Evolutionary conservation across 1,140 invertebrate species (phyloP), one percentile per base, ranked within the genome.

Genomic region (Bombus affinis): DNA sequence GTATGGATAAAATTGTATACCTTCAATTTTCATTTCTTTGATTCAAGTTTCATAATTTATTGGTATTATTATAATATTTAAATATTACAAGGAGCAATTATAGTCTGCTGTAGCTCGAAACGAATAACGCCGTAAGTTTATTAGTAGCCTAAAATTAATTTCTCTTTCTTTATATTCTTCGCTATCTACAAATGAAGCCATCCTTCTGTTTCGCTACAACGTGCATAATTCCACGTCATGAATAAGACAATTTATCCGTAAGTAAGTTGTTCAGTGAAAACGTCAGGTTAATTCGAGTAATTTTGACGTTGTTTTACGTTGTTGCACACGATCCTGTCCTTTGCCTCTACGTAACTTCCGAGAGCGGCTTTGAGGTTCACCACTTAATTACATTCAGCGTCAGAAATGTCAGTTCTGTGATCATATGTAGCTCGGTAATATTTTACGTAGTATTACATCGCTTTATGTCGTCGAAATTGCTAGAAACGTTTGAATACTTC

Each of bases 311-410:
- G 53, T 76, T 59, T 57, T 59, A 59, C 74, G 53, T 59, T 57
- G 74, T 59, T 76, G 53, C 35, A 28, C 53, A n/a, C 74, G 53
- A 59, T 76, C 74, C 74, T 59, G 25, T 76, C 74, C 47, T 35
- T 75, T 47, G 32, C 32, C 1, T 75, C 32, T 44, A 25, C 73
- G n/a, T 37, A 76, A 76, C 53, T 76, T 76, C 74, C 53, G 28
- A n/a, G 35, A 39, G 25, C 44, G 35, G 74, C 74, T 76, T 76
- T 76, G 74, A 76, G 53, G 74, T 59, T 59, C 53, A 53, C 65
- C 65, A 80, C 44, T 47, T 80, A 70, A 80, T 76, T 79, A 79
- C 77, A 59, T 68, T 79, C n/a, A 57, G 66, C 78, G 66, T 81
- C 78, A 81, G 78, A 81, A 81, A 81, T 32, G 78, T 71, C 66